Evolutionary conservation across 2,888 invertebrate species (phyloP).

Genomic region (Eupithecia inturbata): DNA sequence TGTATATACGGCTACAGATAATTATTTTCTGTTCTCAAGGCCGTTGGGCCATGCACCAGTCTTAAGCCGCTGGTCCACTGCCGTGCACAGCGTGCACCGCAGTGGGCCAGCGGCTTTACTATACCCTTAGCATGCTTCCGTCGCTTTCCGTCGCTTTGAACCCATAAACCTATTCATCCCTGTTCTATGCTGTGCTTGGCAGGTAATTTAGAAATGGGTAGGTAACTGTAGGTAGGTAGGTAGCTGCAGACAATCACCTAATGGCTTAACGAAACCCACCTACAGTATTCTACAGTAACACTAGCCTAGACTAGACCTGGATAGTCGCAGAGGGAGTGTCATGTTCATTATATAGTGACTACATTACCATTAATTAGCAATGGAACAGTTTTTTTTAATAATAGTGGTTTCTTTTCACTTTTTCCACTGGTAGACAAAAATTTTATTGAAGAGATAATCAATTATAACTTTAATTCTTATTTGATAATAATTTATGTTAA

Average conservation of each 20-base stretch:
- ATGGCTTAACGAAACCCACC: constrained; percentile 58
- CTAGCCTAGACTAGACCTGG: constrained; percentile 24
- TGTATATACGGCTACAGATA: too few species aligned
- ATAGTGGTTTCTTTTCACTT: too few species aligned
- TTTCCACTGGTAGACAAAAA: too few species aligned
- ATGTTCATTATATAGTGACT: background rate
- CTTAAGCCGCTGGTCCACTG: too few species aligned
- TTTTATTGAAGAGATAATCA: too few species aligned
- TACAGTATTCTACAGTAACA: constrained; percentile 42
- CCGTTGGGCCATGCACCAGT: too few species aligned
- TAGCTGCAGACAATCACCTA: constrained; percentile 55
- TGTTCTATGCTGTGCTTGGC: constrained; percentile 20
- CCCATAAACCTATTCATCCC: background rate
- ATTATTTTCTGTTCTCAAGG: too few species aligned
- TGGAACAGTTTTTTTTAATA: background rate
- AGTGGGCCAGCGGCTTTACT: too few species aligned
- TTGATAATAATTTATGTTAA: too few species aligned
- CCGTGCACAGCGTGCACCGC: too few species aligned
- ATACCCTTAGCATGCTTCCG: background rate
- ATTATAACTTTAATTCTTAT: too few species aligned
- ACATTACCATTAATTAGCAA: background rate
- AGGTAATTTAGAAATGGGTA: constrained; percentile 46
- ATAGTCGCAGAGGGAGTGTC: constrained; percentile 38
- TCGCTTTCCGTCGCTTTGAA: background rate
- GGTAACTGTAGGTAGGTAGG: too few species aligned